Base-by-base conservation (phyloP, 1,140 invertebrate genomes). In the Helicorthomorpha holstii region DNA sequence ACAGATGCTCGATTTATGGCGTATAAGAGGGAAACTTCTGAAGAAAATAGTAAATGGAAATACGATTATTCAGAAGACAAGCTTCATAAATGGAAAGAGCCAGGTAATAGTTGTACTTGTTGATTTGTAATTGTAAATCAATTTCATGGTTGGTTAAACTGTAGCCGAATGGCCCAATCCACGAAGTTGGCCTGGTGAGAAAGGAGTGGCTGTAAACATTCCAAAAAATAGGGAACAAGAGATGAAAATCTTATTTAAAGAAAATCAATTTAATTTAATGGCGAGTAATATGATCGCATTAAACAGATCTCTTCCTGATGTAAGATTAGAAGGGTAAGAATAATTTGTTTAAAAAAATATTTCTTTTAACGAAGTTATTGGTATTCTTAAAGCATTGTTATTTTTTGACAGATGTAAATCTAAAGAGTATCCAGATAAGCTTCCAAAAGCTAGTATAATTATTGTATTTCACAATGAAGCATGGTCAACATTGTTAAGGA, bases 381-480 rank as follows among this genome's bases (percentile, higher is more conserved):
- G n/a, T n/a, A n/a, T n/a, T n/a, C n/a, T n/a, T n/a, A n/a, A n/a
- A n/a, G n/a, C n/a, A n/a, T n/a, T n/a, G n/a, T n/a, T n/a, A n/a
- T n/a, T n/a, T 54, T 59, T 60, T 70, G 70, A 38, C 64, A 88
- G 83, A 25, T 91, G 82, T 63, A 84, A 80, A 65, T 74, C 67
- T 56, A 91, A 90, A 63, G 70, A 69, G 26, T 85, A 89, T 67
- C 78, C 80, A 45, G 74, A 75, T 44, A 71, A 82, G 54, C 70
- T 93, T 61, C 88, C 89, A 3, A 79, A 84, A 25, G 94, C 91
- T 19, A 89, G 84, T 63, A 86, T 96, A 59, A 88, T 96, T 19
- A 92, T 96, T 59, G 93, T 96, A 34, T 96, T 96, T 70, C 93
- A 97, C 69, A 97, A 97, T 66, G 92, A 96, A 68, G 92, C 92